Base-by-base conservation (phyloP, 2,797 vertebrate genomes). In the Myoxocephalus aenaeus region DNA sequence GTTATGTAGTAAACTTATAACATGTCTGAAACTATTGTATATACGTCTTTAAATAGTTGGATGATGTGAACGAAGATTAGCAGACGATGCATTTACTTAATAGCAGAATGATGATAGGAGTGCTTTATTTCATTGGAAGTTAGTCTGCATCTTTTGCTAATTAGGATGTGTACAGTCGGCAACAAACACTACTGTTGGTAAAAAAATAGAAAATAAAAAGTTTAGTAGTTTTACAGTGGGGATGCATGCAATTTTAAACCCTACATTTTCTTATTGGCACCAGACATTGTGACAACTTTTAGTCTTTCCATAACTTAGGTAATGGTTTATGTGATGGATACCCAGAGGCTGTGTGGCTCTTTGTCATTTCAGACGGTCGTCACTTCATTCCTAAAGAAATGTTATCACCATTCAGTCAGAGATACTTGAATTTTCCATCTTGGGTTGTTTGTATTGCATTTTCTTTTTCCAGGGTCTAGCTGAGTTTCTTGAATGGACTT, bases 361-460 rank as follows among this genome's bases (percentile, higher is more conserved):
- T 58, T 46, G 73, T 92, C 72, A 70, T 89, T 92, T 87, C 73
- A 87, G 84, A 87, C 80, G 85, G 67, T 86, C 89, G 89, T 90
- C 84, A 82, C 89, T 92, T 88, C 89, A 92, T 92, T 91, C 91
- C 91, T 87, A 82, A 87, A 91, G 80, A 90, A 81, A 81, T 77
- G 42, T 92, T 87, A 79, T 91, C 48, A 76, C 90, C 91, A 91
- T 94, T 87, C 84, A 80, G 89, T 94, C 79, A 90, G 83, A 91
- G 86, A 94, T 94, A 95, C 94, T 95, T 95, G 93, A 95, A 95
- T 92, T 88, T 92, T 89, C 83, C 91, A 89, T 91, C 76, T 80
- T 86, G 78, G 77, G 77, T 92, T 89, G 81, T 91, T 88, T 89
- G 79, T 89, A 72, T 87, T 91, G 58, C 84, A 78, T 91, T 83